phyloP scores from a whole-genome alignment of 1,140 invertebrate genomes.

The Triops longicaudatus region DNA sequence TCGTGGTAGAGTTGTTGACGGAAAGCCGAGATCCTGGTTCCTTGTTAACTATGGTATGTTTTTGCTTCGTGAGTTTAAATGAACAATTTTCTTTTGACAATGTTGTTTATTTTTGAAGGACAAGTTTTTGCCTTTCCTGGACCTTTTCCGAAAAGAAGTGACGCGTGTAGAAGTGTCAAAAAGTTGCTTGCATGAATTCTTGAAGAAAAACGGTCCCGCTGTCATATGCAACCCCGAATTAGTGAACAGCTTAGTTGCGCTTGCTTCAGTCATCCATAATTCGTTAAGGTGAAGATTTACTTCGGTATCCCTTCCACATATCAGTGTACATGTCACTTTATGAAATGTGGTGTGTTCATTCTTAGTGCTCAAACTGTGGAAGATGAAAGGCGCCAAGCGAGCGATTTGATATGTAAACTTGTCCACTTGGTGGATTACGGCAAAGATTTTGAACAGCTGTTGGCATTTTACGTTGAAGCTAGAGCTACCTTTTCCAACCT shows the following conservation, averaged over 20 bases:
- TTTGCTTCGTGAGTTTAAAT: neutral
- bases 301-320: neutral
- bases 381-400: slow-evolving; percentile 80
- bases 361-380: slow-evolving; percentile 80
- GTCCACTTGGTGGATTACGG: slow-evolving; percentile 71
- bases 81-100: neutral
- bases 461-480: slow-evolving; percentile 88
- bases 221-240: slow-evolving; percentile 68
- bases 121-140: slow-evolving; percentile 78
- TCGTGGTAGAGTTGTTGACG: slow-evolving; percentile 64
- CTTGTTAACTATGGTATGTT: slow-evolving; percentile 63
- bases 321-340: slow-evolving; percentile 8
- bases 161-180: slow-evolving; percentile 76
- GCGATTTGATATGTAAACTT: slow-evolving; percentile 69
- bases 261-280: slow-evolving; percentile 81
- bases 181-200: slow-evolving; percentile 49
- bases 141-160: slow-evolving; percentile 77
- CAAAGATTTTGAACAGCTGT: slow-evolving; percentile 77
- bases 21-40: slow-evolving; percentile 63
- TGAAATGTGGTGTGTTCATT: slow-evolving; percentile 25
- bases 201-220: neutral
- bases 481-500: slow-evolving; percentile 80
- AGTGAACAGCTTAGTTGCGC: slow-evolving; percentile 74
- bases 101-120: slow-evolving; percentile 50
- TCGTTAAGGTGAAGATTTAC: slow-evolving; percentile 67